Conservation (phyloP, 2,113 vertebrate genomes). For the Labrus mixtus region DNA sequence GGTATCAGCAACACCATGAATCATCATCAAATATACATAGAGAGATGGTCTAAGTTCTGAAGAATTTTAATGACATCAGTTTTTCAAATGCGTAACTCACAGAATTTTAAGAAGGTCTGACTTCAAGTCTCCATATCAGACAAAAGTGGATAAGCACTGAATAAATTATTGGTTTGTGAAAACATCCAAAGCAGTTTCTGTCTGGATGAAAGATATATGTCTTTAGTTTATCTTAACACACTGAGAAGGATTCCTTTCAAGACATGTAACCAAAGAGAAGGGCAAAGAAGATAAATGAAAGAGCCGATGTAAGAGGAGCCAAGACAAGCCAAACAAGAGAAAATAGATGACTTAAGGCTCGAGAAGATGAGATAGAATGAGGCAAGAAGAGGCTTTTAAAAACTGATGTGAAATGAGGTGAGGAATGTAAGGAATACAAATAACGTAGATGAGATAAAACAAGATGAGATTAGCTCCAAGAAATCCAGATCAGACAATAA, state of each 20-base stretch:
- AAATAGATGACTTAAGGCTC: neutral
- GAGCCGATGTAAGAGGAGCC: neutral
- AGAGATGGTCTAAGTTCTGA: neutral
- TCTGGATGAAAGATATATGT: neutral
- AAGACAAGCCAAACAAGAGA: neutral
- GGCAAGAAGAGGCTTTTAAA: neutral
- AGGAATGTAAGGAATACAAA: neutral
- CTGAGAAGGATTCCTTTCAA: neutral
- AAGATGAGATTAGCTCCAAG: neutral
- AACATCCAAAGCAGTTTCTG: neutral
- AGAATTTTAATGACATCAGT: constrained; percentile 10
- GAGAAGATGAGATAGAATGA: neutral
- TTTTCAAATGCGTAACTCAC: constrained; percentile 8
- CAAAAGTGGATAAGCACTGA: constrained; percentile 1
- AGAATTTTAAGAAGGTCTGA: constrained; percentile 8
- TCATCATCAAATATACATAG: neutral
- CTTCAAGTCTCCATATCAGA: neutral
- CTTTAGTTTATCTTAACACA: neutral
- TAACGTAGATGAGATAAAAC: neutral
- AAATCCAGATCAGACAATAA: neutral
- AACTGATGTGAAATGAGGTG: neutral
- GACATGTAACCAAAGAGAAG: neutral
- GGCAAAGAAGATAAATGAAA: neutral
- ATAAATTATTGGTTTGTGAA: constrained; percentile 13
- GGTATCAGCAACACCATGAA: neutral